phyloP scores from a whole-genome alignment of 2,797 vertebrate genomes.

The Siniperca obscura region DNA sequence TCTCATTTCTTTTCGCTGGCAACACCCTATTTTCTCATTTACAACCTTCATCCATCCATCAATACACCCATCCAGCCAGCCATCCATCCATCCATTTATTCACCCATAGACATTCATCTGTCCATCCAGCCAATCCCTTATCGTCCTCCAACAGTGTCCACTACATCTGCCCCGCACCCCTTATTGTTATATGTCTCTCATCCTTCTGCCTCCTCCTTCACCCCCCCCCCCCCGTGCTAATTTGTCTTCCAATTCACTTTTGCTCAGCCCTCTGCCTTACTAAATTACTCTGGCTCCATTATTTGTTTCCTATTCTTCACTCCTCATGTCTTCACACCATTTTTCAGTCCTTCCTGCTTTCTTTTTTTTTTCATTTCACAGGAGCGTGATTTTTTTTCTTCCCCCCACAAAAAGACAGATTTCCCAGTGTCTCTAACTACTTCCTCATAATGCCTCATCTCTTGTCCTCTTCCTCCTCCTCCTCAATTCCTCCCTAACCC shows the following conservation, averaged over 20 bases:
- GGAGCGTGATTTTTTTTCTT: not conserved
- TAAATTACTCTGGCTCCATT: constrained; percentile 28
- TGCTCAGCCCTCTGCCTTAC: constrained; percentile 8
- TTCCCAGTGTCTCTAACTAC: not conserved
- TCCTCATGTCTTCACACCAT: not conserved
- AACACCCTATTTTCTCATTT: constrained; percentile 37
- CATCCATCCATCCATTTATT: constrained; percentile 41
- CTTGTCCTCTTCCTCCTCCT: not conserved
- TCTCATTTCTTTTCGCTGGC: constrained; percentile 23
- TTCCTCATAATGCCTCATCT: not conserved
- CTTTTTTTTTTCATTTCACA: constrained; percentile 21
- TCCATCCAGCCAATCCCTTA: constrained; percentile 51
- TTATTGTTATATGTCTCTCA: constrained; percentile 38
- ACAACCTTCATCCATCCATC: constrained; percentile 31
- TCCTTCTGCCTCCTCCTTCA: constrained; percentile 26
- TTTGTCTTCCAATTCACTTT: constrained; percentile 47
- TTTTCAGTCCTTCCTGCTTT: constrained; percentile 25
- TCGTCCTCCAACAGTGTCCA: constrained; percentile 53
- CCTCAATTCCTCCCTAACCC: constrained; percentile 5
- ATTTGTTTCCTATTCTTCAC: constrained; percentile 36
- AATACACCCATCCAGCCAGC: constrained; percentile 13
- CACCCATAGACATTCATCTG: constrained; percentile 23
- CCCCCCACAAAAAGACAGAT: not conserved
- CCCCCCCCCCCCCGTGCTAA: constrained; percentile 22
- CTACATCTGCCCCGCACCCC: constrained; percentile 43